phyloP scores from a whole-genome alignment of 2,888 invertebrate species.

The Lochmaea capreae region DNA sequence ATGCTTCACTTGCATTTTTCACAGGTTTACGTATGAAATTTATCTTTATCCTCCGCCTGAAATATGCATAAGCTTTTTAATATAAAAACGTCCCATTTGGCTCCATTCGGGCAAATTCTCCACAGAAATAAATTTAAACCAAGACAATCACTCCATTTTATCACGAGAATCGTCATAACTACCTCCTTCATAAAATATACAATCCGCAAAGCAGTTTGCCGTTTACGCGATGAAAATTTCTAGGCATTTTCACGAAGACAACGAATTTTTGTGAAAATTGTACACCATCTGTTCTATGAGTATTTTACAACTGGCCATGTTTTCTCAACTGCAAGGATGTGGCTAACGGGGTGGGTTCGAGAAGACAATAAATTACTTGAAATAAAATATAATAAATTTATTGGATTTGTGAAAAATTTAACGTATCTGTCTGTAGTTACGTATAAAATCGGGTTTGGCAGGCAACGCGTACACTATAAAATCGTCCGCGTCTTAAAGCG shows the following conservation, averaged over 20 bases:
- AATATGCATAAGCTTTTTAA: conserved; percentile 10
- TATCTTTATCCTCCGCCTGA: background rate
- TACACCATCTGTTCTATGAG: conserved; percentile 10
- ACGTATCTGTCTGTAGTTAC: too few species aligned
- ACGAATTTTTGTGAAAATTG: conserved; percentile 8
- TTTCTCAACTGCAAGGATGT: background rate
- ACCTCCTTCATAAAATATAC: conserved; percentile 21
- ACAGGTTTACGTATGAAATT: background rate
- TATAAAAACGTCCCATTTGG: conserved; percentile 7
- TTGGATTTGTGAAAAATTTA: too few species aligned
- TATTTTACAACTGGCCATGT: conserved; percentile 4
- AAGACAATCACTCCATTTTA: conserved; percentile 14
- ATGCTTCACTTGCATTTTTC: conserved; percentile 5
- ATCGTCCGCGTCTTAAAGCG: too few species aligned
- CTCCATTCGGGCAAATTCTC: background rate
- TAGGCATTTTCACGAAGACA: conserved; percentile 15
- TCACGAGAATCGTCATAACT: conserved; percentile 21
- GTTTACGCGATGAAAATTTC: conserved; percentile 24
- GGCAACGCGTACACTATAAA: too few species aligned
- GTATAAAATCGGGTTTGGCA: too few species aligned
- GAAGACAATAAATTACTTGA: background rate
- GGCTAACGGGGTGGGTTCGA: background rate
- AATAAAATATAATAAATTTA: background rate
- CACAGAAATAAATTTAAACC: conserved; percentile 14
- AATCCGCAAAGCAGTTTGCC: conserved; percentile 21